A percentile compares a stretch with the other conserved stretches of the same genome.
These are phyloP conservation scores for Porites divaricata DNA, from an alignment of 92 coral and sea anemone species.

Conservation along the genomic window DNA sequence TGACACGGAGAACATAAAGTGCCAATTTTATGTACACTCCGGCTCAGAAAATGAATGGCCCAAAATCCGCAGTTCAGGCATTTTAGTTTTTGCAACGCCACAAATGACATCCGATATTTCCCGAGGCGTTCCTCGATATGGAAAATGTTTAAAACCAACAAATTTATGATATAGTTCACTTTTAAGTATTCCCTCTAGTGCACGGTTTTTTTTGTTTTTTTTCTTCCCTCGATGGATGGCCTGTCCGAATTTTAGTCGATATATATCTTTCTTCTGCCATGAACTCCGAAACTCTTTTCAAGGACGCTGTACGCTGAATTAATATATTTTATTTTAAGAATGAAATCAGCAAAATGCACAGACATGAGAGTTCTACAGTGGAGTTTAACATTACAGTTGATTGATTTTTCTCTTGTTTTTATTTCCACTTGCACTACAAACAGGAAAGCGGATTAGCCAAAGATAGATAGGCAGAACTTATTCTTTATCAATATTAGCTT, in stretches of 20 bases:
- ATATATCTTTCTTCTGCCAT: background rate
- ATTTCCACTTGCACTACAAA: background rate
- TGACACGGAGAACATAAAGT: background rate
- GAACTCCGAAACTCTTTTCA: background rate
- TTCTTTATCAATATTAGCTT: background rate
- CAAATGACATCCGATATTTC: constrained; percentile 11
- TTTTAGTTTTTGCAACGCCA: background rate
- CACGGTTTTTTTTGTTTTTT: background rate
- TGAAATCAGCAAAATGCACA: background rate
- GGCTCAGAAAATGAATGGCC: constrained; percentile 3
- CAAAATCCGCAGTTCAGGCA: constrained; percentile 7
- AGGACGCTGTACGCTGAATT: background rate
- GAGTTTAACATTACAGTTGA: background rate
- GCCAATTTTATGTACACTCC: background rate
- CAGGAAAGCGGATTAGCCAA: background rate
- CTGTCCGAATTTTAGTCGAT: background rate
- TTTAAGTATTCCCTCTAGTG: background rate
- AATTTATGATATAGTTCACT: background rate
- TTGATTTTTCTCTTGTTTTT: background rate
- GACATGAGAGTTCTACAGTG: background rate
- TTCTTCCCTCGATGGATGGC: background rate
- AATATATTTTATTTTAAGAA: constrained; percentile 11
- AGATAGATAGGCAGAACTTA: background rate
- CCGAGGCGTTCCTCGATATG: background rate
- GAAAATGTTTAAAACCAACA: background rate